A percentile compares a stretch with the other conserved stretches of the same genome.
Conservation (phyloP, 2,113 vertebrate species). For the Silurus meridionalis region DNA sequence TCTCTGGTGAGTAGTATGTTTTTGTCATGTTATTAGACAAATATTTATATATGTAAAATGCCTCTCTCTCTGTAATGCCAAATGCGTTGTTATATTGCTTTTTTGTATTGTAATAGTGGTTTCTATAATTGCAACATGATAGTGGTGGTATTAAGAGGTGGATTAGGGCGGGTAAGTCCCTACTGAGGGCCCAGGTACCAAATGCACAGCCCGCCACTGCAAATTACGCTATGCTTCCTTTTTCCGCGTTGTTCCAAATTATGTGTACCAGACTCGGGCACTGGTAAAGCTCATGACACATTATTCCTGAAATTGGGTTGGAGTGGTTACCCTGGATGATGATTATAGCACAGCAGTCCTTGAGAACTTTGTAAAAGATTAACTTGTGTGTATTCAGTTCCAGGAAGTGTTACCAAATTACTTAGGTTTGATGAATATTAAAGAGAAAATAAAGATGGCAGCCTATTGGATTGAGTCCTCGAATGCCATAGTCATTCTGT, state of each 20-base stretch:
- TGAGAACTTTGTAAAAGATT: slow-evolving; percentile 55
- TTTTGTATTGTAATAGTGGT: no score
- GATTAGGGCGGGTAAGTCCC: slow-evolving; percentile 14
- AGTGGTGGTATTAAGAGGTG: slow-evolving; percentile 17
- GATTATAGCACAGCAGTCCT: slow-evolving; percentile 66
- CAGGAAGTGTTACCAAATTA: slow-evolving; percentile 57
- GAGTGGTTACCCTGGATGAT: slow-evolving; percentile 67
- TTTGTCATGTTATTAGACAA: no score
- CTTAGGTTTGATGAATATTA: slow-evolving; percentile 4
- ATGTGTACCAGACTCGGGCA: slow-evolving; percentile 65
- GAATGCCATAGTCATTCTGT: slow-evolving; percentile 61
- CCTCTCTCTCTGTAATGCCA: no score
- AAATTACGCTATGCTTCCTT: slow-evolving; percentile 62
- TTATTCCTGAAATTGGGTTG: slow-evolving; percentile 70
- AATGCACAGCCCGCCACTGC: not conserved
- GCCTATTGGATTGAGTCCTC: slow-evolving; percentile 54
- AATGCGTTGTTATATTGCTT: no score
- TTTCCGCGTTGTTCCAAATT: slow-evolving; percentile 70
- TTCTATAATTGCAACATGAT: no score
- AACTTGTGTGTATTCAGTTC: slow-evolving; percentile 61
- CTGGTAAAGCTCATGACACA: slow-evolving; percentile 58
- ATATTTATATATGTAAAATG: no score
- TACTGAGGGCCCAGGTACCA: no score
- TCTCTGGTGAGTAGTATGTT: no score
- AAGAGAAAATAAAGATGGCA: slow-evolving; percentile 30